Evolutionary conservation across 2,888 invertebrate species (phyloP).

Genomic region (Proisotoma minuta): DNA sequence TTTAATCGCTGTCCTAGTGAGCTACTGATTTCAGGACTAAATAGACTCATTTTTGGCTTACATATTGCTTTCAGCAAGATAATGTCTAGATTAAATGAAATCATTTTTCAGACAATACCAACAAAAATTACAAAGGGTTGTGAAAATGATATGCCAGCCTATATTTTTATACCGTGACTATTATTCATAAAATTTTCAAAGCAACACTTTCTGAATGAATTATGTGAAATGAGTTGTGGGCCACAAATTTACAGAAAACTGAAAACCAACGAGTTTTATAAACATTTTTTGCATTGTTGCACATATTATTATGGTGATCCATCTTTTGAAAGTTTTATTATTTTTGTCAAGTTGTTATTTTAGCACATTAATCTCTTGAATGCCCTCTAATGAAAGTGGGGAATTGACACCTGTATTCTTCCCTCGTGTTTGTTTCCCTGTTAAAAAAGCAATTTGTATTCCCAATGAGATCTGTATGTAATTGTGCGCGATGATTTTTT

Average conservation of each 20-base stretch:
- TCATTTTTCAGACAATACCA: too few species aligned
- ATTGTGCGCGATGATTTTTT: constrained; percentile 6
- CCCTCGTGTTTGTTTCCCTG: not conserved
- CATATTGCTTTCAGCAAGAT: too few species aligned
- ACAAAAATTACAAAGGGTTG: too few species aligned
- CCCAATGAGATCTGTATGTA: not conserved
- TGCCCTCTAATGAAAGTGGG: not conserved
- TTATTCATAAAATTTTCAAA: too few species aligned
- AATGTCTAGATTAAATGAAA: too few species aligned
- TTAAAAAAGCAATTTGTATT: not conserved
- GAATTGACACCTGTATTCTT: not conserved
- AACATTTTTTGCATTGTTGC: too few species aligned
- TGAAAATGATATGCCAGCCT: too few species aligned
- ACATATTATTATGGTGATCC: not conserved
- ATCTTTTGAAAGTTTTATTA: not conserved
- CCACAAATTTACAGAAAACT: too few species aligned
- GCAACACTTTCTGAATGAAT: too few species aligned
- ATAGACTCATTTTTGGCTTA: not conserved
- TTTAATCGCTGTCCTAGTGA: constrained; percentile 13
- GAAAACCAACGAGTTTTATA: too few species aligned
- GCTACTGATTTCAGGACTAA: not conserved
- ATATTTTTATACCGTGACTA: too few species aligned
- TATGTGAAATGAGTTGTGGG: too few species aligned
- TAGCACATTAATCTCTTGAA: not conserved
- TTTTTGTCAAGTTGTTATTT: not conserved